A percentile compares a stretch with the other conserved stretches of the same genome.
Conservation (phyloP, 2,888 invertebrate species). For the Esperia sulphurella region DNA sequence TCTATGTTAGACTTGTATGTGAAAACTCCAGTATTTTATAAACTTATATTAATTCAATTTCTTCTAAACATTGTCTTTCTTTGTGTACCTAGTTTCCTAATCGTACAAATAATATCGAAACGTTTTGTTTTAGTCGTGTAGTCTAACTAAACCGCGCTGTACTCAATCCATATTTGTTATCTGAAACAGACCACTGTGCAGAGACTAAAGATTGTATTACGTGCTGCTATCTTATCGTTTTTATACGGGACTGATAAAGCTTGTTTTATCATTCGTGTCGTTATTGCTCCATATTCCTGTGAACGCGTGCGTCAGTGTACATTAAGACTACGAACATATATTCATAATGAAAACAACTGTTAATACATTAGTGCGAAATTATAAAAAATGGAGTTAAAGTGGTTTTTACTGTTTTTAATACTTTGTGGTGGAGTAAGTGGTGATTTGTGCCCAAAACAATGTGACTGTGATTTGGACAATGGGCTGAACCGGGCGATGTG, state of each 20-base stretch:
- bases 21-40: not conserved
- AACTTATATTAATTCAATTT: not conserved
- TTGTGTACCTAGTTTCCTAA: not conserved
- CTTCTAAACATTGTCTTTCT: constrained; percentile 1
- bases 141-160: not conserved
- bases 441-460: constrained; percentile 72
- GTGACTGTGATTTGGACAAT: constrained; percentile 74
- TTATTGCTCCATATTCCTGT: constrained; percentile 53
- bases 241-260: constrained; percentile 39
- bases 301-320: constrained; percentile 39
- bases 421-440: constrained; percentile 16
- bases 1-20: not conserved
- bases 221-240: constrained; percentile 49
- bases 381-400: constrained; percentile 50
- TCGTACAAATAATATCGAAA: not conserved
- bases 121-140: not conserved
- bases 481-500: constrained; percentile 72
- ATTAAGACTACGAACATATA: constrained; percentile 23
- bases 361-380: constrained; percentile 19
- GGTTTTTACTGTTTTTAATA: constrained; percentile 27
- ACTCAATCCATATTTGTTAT: not conserved
- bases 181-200: constrained; percentile 3
- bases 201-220: constrained; percentile 25
- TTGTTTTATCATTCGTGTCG: constrained; percentile 47
- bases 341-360: constrained; percentile 46